Evolutionary conservation across 1,140 invertebrate species (phyloP), one percentile per base, ranked within the genome.

Genomic region (Tetragnatha versicolor): DNA sequence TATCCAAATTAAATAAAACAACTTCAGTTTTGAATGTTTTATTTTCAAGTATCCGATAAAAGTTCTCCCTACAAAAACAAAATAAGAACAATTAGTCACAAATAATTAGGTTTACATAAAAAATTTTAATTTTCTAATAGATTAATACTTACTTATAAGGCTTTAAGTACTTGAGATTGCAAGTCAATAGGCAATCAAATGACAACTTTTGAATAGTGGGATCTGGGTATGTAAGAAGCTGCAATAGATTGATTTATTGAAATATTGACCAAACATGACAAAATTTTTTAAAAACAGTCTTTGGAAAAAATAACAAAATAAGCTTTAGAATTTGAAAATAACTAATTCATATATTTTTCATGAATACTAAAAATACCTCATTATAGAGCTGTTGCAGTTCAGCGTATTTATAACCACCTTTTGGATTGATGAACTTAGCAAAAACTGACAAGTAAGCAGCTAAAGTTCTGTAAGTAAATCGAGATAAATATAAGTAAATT

Each of bases 11-110:
- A 83, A 97, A 96, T 9, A 90, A 87, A 0, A 90, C 89, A 0
- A 98, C 83, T 85, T 95, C 94, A 78, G 91, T 91, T 86, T 94
- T 94, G 75, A 97, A 92, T 80, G 92, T 93, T 80, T 93, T 93
- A 55, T 97, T 94, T 84, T 96, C 92, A 0, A 97, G 89, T 20
- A 97, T 87, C 79, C 90, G 90, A 77, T 91, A 89, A 9, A 97
- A 84, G 83, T 93, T 89, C 22, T 90, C 90, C 53, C 85, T 85
- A 76, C 14, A 84, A 83, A 60, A 65, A 79, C 25, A 27, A 31
- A 39, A 1, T 4, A 6, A 65, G 22, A 53, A 42, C 39, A 3
- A 17, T 17, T 60, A 3, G 31, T 31, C 27, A n/a, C 6, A 7
- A 51, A 51, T 7, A 7, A n/a, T 51, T 51, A 7, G 6, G 6